Base-by-base conservation (phyloP, 2,797 vertebrate genomes). In the Premnoplex brunnescens region DNA sequence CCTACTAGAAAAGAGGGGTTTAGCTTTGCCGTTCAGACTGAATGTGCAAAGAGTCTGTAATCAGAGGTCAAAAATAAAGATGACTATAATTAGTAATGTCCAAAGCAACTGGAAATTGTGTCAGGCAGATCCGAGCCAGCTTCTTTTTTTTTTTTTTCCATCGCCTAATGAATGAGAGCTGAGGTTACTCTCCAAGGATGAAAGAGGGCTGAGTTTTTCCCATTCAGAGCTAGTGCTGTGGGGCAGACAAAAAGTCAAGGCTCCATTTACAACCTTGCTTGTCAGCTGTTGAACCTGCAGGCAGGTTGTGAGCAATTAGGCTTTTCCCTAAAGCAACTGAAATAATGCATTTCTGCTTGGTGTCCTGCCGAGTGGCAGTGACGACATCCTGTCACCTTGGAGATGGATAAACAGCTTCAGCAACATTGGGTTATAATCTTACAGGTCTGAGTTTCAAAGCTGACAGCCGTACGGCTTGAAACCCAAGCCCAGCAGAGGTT, bases 81-180 rank as follows among this genome's bases (percentile, higher is more conserved):
- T 94, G 74, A 5, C 95, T 96, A 94, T 95, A 96, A 96, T 96
- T 96, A 96, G 93, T 82, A 93, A 90, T 91, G 96, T 93, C 96
- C 94, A 89, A 91, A 96, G 96, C 96, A 95, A 96, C 88, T 96
- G 89, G 91, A 96, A 96, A 91, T 92, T 96, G 91, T 96, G 88
- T 97, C 93, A 94, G 93, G 86, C 92, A 93, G 77, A 92, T 91
- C 91, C 0, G 2, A 94, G 95, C 86, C 95, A 96, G 83, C 85
- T 54, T 81, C 78, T 81, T 66, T 46, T 44, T 54, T 74, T 43
- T 77, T 85, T 85, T 81, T 89, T 91, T 37, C 90, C 91, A 72
- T 91, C 6, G 4, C 84, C 78, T 95, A 73, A 92, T 95, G 96
- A 94, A 95, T 93, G 95, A 84, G 92, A 95, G 64, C 26, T 9